Conservation (phyloP, 2,888 invertebrate genomes). For the Druceiella hillmani region DNA sequence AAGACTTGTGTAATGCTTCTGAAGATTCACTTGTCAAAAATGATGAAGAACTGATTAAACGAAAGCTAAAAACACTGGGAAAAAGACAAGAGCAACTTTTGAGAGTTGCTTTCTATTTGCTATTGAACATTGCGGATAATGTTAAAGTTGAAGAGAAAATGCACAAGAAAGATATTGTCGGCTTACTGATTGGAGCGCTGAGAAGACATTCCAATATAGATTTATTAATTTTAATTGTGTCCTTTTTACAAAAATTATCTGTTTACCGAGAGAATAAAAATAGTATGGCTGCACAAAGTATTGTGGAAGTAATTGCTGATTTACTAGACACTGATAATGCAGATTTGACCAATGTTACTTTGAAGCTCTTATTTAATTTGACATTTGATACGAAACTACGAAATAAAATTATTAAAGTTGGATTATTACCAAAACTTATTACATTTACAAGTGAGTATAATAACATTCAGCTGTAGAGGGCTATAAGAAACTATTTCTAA, state of each 20-base stretch:
- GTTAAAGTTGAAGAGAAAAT: constrained; percentile 95
- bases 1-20: constrained; percentile 52
- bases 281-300: constrained; percentile 76
- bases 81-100: constrained; percentile 92
- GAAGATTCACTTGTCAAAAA: constrained; percentile 46
- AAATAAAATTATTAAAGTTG: constrained; percentile 84
- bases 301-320: constrained; percentile 79
- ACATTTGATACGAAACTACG: constrained; percentile 89
- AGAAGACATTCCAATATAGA: constrained; percentile 84
- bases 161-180: constrained; percentile 88
- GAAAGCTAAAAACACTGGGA: constrained; percentile 74
- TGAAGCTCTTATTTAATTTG: constrained; percentile 89
- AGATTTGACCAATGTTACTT: constrained; percentile 74
- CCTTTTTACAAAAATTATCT: constrained; percentile 92
- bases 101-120: constrained; percentile 85
- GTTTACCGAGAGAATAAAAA: constrained; percentile 93
- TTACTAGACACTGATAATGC: constrained; percentile 64
- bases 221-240: constrained; percentile 81
- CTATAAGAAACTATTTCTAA: too few relatives aligned
- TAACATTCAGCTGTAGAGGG: not conserved
- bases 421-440: constrained; percentile 85
- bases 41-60: constrained; percentile 73
- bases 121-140: constrained; percentile 94
- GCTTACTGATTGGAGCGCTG: constrained; percentile 79
- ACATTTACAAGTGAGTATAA: constrained; percentile 69